Evolutionary conservation across 30 jellyfish, hydroid and myxozoan genomes (phyloP).

Genomic region (Cassiopea andromeda): DNA sequence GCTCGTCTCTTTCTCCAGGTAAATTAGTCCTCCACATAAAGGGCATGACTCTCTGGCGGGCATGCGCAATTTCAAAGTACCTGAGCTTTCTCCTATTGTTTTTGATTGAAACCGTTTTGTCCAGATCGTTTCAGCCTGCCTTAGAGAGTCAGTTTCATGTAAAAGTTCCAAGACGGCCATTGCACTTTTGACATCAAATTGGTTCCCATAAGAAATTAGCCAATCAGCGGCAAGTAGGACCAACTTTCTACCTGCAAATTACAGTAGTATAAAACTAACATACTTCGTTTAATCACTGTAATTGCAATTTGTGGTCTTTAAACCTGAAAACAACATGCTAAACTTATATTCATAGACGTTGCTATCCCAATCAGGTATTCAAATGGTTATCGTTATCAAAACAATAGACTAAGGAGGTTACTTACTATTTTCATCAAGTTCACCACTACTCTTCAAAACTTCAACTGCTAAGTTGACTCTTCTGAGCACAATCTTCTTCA

Average conservation of each 20-base stretch:
- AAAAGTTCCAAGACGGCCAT: not conserved
- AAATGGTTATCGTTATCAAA: not conserved
- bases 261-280: not conserved
- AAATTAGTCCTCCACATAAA: not conserved
- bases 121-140: slow-evolving; percentile 10
- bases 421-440: slow-evolving; percentile 42
- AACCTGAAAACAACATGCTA: too few species aligned
- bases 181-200: slow-evolving; percentile 28
- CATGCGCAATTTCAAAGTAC: not conserved
- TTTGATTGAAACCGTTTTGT: not conserved
- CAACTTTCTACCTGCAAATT: slow-evolving; percentile 14
- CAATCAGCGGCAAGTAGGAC: slow-evolving; percentile 66
- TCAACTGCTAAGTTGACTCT: not conserved
- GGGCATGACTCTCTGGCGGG: slow-evolving; percentile 21
- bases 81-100: not conserved
- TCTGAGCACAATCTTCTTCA: not conserved
- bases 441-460: not conserved
- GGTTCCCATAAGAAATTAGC: slow-evolving; percentile 27
- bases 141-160: slow-evolving; percentile 15
- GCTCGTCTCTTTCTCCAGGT: not conserved
- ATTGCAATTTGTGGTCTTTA: not conserved
- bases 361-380: too few species aligned
- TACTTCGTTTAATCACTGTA: not conserved
- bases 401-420: not conserved
- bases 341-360: too few species aligned